Conservation (phyloP, 2,113 vertebrate genomes). For the Trachemys scripta region DNA sequence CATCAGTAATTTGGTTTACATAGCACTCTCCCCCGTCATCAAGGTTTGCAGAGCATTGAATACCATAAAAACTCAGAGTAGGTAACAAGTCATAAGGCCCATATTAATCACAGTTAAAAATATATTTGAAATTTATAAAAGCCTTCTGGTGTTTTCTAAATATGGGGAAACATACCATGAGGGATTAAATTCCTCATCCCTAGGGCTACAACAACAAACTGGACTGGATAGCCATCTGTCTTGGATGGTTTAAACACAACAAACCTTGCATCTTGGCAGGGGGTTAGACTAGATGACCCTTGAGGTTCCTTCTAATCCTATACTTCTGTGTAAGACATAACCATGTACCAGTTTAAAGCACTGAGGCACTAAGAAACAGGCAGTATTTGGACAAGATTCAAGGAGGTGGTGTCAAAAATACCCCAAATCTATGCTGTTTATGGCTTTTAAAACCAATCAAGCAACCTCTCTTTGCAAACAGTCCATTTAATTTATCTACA, state of each 20-base stretch:
- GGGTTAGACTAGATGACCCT: not conserved
- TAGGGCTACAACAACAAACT: not conserved
- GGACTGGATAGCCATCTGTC: not conserved
- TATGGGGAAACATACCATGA: not conserved
- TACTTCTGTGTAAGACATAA: not conserved
- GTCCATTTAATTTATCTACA: not conserved
- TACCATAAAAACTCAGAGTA: not conserved
- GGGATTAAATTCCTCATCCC: too few relatives aligned
- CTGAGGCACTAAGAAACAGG: not conserved
- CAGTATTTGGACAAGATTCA: not conserved
- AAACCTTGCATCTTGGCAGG: not conserved
- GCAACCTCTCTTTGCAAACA: not conserved
- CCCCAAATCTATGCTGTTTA: not conserved
- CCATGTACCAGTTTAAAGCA: not conserved
- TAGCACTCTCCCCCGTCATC: fast-evolving
- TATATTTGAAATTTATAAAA: not conserved
- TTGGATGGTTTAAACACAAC: not conserved
- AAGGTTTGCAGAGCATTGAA: not conserved
- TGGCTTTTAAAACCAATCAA: not conserved
- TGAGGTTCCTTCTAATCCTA: not conserved
- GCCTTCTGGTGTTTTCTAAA: not conserved
- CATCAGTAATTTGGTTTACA: not conserved
- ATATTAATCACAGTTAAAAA: not conserved
- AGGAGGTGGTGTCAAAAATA: not conserved
- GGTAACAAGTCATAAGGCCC: not conserved